These are phyloP conservation scores for Acanthiza pusilla DNA, from an alignment of 2,797 vertebrate genomes.

Conservation along the genomic window DNA sequence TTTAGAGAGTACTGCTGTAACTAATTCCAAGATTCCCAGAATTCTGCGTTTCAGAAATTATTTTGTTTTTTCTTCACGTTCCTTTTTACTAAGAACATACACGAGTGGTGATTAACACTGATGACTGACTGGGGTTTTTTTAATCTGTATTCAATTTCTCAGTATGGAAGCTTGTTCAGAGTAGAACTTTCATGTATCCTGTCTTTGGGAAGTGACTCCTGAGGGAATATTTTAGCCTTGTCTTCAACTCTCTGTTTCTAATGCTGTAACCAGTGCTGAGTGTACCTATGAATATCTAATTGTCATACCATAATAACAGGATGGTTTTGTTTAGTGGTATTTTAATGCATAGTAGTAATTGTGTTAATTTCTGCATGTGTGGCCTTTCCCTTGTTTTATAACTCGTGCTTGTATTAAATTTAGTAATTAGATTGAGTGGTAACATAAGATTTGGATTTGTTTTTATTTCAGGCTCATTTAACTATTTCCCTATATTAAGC, in stretches of 20 bases:
- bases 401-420: background rate
- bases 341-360: background rate
- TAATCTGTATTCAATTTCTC: background rate
- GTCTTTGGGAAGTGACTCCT: background rate
- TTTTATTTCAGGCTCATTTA: slow-evolving; percentile 23
- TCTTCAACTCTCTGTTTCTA: background rate
- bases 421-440: background rate
- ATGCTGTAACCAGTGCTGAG: background rate
- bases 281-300: background rate
- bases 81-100: background rate
- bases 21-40: background rate
- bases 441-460: background rate
- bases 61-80: background rate
- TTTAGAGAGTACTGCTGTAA: background rate
- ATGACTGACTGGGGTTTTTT: background rate
- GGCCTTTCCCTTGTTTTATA: background rate
- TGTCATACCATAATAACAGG: background rate
- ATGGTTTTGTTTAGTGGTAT: background rate
- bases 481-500: background rate
- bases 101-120: background rate
- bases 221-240: background rate
- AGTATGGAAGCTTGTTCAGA: background rate
- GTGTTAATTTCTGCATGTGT: background rate
- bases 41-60: background rate
- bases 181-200: background rate